Base-by-base conservation (phyloP, 2,888 invertebrate genomes). In the Celastrina argiolus region DNA sequence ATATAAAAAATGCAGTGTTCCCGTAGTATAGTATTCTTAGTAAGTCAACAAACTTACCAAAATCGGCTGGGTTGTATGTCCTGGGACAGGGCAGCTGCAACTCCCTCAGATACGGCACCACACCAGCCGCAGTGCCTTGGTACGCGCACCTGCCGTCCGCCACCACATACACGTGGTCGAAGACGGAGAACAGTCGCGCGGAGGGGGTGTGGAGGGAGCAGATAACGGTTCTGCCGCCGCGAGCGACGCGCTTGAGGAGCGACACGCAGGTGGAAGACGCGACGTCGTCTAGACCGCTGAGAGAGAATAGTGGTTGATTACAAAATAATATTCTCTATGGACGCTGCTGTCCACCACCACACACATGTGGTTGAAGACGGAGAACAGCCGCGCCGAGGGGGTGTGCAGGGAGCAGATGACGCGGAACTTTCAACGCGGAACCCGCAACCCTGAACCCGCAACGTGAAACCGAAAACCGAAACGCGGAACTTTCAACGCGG, bases 191-290 rank as follows among this genome's bases (percentile, higher is more conserved):
- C 64, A 98, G 92, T 73, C 95, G 95, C 0, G 98, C 98, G 70
- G 97, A 98, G 0, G 99, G 99, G n/a, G 98, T 98, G 85, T 99
- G 99, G 64, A 99, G 94, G 0, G 98, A 98, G 79, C 98, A 98
- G 67, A 99, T 94, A 6, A 99, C 96, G 0, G 98, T 98, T 36
- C 98, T 92, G 0, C 98, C 98, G 0, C 95, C 95, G 68, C 94
- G 92, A 0, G 98, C 97, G 63, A 98, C 92, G 31, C 94, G 92
- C 79, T 96, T 96, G n/a, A 98, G 89, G 18, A 98, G 89, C 0
- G 95, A 93, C 18, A 98, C 94, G 80, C 98, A 98, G 72, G 98
- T 98, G 12, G 95, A 94, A 69, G 97, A 97, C 0, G 98, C 96
- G 58, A 97, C 92, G 81, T 98, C 98, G 80, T 99, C 98, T 68